Evolutionary conservation across 2,797 vertebrate species (phyloP).

Genomic region (Myoxocephalus aenaeus): DNA sequence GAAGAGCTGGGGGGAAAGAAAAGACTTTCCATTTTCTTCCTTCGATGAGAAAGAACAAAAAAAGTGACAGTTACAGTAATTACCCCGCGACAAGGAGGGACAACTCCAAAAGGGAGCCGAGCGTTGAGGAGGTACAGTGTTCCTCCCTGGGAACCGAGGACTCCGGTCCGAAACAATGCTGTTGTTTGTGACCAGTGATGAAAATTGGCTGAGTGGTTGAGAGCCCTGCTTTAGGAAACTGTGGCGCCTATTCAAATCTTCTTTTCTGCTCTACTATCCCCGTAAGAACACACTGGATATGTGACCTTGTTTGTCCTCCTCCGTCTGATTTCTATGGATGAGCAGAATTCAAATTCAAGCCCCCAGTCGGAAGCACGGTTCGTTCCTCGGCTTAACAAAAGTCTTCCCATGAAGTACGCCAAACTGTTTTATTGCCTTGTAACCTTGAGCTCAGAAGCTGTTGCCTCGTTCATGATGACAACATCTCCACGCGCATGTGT

Average conservation of each 20-base stretch:
- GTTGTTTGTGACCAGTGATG: slow-evolving; percentile 77
- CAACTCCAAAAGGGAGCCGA: slow-evolving; percentile 77
- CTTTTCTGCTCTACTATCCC: slow-evolving; percentile 75
- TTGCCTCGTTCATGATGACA: slow-evolving; percentile 74
- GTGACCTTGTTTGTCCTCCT: slow-evolving; percentile 77
- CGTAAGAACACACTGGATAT: slow-evolving; percentile 67
- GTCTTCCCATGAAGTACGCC: slow-evolving; percentile 77
- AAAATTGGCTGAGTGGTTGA: slow-evolving; percentile 77
- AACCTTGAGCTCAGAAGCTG: slow-evolving; percentile 77
- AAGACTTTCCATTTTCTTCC: slow-evolving; percentile 84
- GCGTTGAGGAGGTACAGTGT: slow-evolving; percentile 81
- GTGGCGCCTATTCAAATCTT: slow-evolving; percentile 73
- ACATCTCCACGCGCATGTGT: slow-evolving; percentile 57
- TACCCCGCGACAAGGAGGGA: slow-evolving; percentile 78
- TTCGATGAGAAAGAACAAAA: slow-evolving; percentile 87
- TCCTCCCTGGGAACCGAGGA: slow-evolving; percentile 81
- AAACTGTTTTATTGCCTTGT: slow-evolving; percentile 80
- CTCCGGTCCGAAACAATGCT: slow-evolving; percentile 78
- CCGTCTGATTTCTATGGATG: slow-evolving; percentile 68
- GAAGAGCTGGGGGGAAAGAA: slow-evolving; percentile 63
- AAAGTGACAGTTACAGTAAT: slow-evolving; percentile 89
- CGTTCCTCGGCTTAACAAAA: slow-evolving; percentile 67
- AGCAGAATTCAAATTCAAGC: slow-evolving; percentile 67
- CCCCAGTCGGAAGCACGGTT: slow-evolving; percentile 65
- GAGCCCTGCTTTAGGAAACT: slow-evolving; percentile 68